Evolutionary conservation across 2,888 invertebrate genomes (phyloP).

Genomic region (Yponomeuta plumbellus): DNA sequence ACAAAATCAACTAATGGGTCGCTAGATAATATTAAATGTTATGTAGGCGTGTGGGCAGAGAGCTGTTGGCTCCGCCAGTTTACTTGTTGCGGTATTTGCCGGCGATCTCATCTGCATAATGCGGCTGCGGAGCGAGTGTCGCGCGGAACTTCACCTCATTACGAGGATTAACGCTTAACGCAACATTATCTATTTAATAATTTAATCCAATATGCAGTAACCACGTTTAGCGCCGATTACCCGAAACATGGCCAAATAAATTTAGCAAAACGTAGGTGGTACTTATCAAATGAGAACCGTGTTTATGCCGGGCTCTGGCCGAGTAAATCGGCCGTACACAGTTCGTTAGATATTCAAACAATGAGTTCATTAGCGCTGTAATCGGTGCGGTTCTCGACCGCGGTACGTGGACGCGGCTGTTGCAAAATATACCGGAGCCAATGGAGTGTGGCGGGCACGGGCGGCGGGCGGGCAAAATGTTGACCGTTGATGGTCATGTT

Average conservation of each 20-base stretch:
- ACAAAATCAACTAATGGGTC: neutral
- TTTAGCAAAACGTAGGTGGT: conserved; percentile 6
- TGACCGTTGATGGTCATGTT: conserved; percentile 20
- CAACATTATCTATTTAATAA: conserved; percentile 12
- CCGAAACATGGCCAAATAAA: conserved; percentile 18
- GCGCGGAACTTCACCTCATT: conserved; percentile 53
- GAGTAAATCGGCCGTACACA: conserved; percentile 44
- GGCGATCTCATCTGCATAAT: conserved; percentile 67
- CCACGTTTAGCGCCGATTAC: conserved; percentile 46
- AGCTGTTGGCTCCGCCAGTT: conserved; percentile 47
- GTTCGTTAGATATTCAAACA: conserved; percentile 72
- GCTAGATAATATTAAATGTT: neutral
- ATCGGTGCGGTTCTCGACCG: conserved; percentile 55
- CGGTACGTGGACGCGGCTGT: conserved; percentile 29
- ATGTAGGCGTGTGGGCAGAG: conserved; percentile 16
- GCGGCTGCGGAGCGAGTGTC: conserved; percentile 55
- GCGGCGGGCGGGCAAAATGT: conserved; percentile 23
- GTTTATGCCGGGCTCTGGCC: conserved; percentile 29
- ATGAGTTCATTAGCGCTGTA: conserved; percentile 71
- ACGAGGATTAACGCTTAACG: conserved; percentile 21
- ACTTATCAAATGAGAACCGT: conserved; percentile 22
- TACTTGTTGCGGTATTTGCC: conserved; percentile 71
- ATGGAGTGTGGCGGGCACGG: conserved; percentile 27
- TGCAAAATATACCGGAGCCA: conserved; percentile 21
- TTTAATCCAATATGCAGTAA: conserved; percentile 21